Base-by-base conservation (phyloP, 2,888 invertebrate genomes). In the Seladonia tumulorum region DNA sequence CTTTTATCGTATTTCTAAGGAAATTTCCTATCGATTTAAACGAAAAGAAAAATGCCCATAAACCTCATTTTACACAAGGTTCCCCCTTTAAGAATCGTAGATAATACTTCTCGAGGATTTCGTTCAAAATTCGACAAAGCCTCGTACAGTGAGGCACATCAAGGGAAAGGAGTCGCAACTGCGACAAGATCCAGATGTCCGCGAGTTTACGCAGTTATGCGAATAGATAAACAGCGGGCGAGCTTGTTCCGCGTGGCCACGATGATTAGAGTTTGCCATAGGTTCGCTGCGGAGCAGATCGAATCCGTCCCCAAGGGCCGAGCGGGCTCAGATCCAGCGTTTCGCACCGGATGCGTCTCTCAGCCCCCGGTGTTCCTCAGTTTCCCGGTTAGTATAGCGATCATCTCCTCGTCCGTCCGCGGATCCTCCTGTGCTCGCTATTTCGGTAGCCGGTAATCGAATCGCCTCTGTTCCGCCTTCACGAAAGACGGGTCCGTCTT, bases 211-310 rank as follows among this genome's bases (percentile, higher is more conserved):
- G 63, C 87, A 89, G 83, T 86, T 72, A n/a, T 25, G 60, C 60
- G 80, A 82, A 78, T 81, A 87, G 78, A 88, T 87, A 91, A 91
- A 91, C 90, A 88, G 35, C 68, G 49, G 49, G 49, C 49, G 49
- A 7, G 49, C 49, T 53, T 53, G 49, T 22, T 14, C 60, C 22
- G 78, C 84, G 85, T 80, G 72, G 81, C 82, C 75, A 79, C 76
- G 88, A 82, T 76, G 89, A 90, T 92, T 92, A 92, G 91, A 92
- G 91, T 91, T 91, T 84, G 87, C 86, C 86, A 78, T 77, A 82
- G 86, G 79, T 86, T 87, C 88, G 83, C 76, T 83, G 85, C 75
- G 82, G 79, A 60, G 25, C 60, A 60, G 25, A 60, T n/a, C n/a
- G 12, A 12, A 12, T n/a, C n/a, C 60, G 14, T n/a, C 14, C 25